These are phyloP conservation scores for Pegoplata infirma DNA, from an alignment of 2,888 invertebrate genomes.

Conservation along the genomic window DNA sequence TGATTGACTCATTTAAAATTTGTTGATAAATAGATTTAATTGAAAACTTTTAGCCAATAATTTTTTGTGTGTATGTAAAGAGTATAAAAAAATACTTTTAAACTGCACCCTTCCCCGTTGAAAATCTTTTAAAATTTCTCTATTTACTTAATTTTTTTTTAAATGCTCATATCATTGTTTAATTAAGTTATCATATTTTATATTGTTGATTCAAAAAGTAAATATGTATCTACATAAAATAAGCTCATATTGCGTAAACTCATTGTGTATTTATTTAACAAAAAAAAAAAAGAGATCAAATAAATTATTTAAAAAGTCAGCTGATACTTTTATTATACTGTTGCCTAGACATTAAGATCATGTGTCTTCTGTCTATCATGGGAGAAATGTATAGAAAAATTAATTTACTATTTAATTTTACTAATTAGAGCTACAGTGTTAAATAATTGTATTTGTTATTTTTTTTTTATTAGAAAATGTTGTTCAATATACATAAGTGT, in stretches of 20 bases:
- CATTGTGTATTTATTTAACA: constrained; percentile 34
- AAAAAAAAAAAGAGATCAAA: constrained; percentile 13
- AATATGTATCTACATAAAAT: too few relatives aligned
- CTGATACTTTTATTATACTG: constrained; percentile 19
- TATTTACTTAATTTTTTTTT: too few relatives aligned
- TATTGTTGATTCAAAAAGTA: constrained; percentile 46
- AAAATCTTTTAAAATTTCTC: not conserved
- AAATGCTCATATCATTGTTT: constrained; percentile 45
- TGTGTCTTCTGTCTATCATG: constrained; percentile 4
- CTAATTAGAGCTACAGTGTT: too few relatives aligned
- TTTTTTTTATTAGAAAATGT: too few relatives aligned
- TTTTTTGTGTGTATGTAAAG: not conserved
- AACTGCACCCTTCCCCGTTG: too few relatives aligned
- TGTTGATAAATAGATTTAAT: too few relatives aligned
- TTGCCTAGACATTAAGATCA: constrained; percentile 9
- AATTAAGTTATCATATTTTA: constrained; percentile 53
- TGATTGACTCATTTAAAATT: too few relatives aligned
- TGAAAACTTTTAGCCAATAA: not conserved
- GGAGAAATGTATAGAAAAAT: not conserved
- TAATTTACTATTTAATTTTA: too few relatives aligned
- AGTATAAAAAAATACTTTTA: too few relatives aligned
- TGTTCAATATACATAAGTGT: too few relatives aligned
- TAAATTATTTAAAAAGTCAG: constrained; percentile 33
- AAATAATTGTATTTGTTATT: too few relatives aligned
- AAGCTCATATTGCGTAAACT: constrained; percentile 46